phyloP scores from a whole-genome alignment of 1,140 invertebrate species.

The Drosophila lini region DNA sequence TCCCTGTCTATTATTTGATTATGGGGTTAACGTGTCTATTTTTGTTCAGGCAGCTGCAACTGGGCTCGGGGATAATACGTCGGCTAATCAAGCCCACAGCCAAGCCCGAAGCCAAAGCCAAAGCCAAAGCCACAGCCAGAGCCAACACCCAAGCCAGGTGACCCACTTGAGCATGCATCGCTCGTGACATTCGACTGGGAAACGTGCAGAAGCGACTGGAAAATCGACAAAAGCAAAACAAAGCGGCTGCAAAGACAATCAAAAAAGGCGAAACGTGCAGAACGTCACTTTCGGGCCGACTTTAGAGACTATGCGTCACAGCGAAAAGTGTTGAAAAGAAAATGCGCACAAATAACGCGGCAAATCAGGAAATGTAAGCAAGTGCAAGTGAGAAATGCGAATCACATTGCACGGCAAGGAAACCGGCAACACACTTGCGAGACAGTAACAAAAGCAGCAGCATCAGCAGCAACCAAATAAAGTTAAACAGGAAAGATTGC shows the following conservation, averaged over 20 bases:
- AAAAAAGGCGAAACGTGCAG: constrained; percentile 68
- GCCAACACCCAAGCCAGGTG: constrained; percentile 31
- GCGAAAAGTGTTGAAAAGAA: constrained; percentile 49
- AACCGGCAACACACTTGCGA: constrained; percentile 51
- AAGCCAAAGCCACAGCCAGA: constrained; percentile 9
- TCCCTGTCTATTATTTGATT: background rate
- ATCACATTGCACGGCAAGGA: constrained; percentile 43
- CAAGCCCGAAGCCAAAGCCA: constrained; percentile 10
- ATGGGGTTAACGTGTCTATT: constrained; percentile 40
- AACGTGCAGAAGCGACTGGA: constrained; percentile 72
- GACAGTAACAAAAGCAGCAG: constrained; percentile 12
- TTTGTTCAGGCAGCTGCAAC: constrained; percentile 25
- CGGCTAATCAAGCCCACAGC: constrained; percentile 47
- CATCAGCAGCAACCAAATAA: constrained; percentile 24
- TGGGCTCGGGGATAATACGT: constrained; percentile 47
- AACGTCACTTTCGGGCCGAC: constrained; percentile 60
- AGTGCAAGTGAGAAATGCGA: constrained; percentile 55
- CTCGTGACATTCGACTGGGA: constrained; percentile 77
- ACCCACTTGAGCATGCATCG: constrained; percentile 78
- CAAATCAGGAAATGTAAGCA: constrained; percentile 70
- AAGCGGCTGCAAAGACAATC: constrained; percentile 45
- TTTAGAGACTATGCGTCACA: constrained; percentile 71
- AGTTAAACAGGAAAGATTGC: constrained; percentile 3
- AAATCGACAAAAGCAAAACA: constrained; percentile 64
- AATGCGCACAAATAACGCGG: constrained; percentile 40